Base-by-base conservation (phyloP, 2,113 vertebrate genomes). In the Guaruba guarouba region DNA sequence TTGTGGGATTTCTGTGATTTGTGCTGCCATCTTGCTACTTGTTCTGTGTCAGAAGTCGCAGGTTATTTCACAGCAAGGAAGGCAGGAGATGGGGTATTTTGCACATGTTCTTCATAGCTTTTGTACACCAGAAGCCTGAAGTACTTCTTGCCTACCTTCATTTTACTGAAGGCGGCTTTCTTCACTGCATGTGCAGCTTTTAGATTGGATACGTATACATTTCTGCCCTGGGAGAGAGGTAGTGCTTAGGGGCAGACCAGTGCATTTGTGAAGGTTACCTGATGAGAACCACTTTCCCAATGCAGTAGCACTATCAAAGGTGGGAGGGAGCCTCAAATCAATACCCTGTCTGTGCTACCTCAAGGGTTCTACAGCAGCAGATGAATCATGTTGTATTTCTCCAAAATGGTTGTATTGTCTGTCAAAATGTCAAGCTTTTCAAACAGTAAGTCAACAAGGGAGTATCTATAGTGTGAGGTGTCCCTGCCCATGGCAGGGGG, bases 311-410 rank as follows among this genome's bases (percentile, higher is more conserved):
- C 33, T 70, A 0, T 63, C 15, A 41, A 24, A 48, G 15, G 1
- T 27, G 7, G 16, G 35, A 76, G 7, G 16, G 35, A 76, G 13
- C 17, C 79, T 90, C 33, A 76, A 90, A 61, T 43, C 20, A 24
- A 0, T 52, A 31, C 7, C 14, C 7, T 3, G 5, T 25, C 35
- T 92, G 5, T 73, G 7, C 23, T 37, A 6, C 25, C 83, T 64
- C 4, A 4, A 11, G 13, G 10, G 10, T 46, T 75, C 37, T 87
- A 2, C 33, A 43, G 29, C 17, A 57, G 22, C 0, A 1, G 33
- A 41, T 2, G 2, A n/a, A 39, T 83, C 0, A 1, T 66, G 33
- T 73, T 17, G 73, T n/a, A 44, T 37, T 93, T 90, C 17, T 20
- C 9, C 23, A 23, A 52, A 76, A 20, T 3, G 3, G 1, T 57